phyloP scores from a whole-genome alignment of 1,140 invertebrate species.

The Hermatobates lingyangjiaoensis region DNA sequence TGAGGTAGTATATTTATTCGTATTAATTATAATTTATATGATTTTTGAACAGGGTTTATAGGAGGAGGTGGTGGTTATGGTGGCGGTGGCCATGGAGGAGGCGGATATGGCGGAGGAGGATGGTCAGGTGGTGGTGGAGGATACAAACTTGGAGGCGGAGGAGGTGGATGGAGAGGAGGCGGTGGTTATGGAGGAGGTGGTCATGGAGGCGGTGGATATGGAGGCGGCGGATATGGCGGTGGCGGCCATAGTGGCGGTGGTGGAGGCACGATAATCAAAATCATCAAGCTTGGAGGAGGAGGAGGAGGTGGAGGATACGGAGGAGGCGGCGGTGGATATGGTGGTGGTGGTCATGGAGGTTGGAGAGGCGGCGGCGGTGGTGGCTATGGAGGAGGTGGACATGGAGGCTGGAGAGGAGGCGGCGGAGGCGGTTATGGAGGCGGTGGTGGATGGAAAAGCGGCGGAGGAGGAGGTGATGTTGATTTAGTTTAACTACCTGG shows the following conservation, averaged over 20 bases:
- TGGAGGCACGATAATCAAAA: too few relatives aligned
- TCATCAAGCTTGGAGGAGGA: too few relatives aligned
- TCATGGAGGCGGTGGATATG: slow-evolving; percentile 1
- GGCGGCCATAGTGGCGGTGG: background rate
- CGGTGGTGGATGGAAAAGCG: background rate
- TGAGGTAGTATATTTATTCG: too few relatives aligned
- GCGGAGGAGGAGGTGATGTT: background rate
- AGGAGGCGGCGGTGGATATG: background rate
- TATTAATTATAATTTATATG: too few relatives aligned
- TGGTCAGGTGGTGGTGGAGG: too few relatives aligned
- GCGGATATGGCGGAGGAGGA: too few relatives aligned
- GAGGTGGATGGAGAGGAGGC: background rate
- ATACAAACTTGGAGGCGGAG: too few relatives aligned
- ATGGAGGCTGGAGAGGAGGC: background rate
- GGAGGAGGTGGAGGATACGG: background rate
- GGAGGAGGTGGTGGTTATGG: slow-evolving; percentile 2
- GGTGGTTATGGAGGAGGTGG: background rate
- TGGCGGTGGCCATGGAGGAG: background rate
- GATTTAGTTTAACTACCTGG: too few relatives aligned
- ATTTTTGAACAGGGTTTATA: background rate
- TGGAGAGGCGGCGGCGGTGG: slow-evolving; percentile 2
- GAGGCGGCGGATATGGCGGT: background rate
- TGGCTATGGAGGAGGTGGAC: slow-evolving; percentile 1
- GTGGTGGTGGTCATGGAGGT: background rate
- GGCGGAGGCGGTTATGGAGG: background rate